These are phyloP conservation scores for Drosophila subsilvestris DNA, from an alignment of 2,888 invertebrate species.

Conservation along the genomic window DNA sequence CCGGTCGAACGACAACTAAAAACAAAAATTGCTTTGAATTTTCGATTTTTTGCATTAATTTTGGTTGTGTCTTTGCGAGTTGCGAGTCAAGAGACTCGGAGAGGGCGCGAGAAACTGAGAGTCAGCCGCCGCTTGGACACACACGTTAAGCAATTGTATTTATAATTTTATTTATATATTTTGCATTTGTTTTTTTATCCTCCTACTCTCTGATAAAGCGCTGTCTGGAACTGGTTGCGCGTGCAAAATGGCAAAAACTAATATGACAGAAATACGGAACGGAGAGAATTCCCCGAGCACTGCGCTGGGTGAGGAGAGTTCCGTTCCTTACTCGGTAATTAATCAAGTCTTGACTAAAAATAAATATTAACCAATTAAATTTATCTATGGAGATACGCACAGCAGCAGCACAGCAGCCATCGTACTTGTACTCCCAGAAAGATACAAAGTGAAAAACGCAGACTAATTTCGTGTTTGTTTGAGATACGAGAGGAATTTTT, in stretches of 20 bases:
- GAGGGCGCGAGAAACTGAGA: slow-evolving; percentile 34
- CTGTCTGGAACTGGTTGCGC: slow-evolving; percentile 45
- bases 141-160: slow-evolving; percentile 46
- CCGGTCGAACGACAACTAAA: slow-evolving; percentile 53
- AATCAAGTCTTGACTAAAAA: slow-evolving; percentile 76
- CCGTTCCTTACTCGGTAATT: slow-evolving; percentile 53
- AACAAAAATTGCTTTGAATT: slow-evolving; percentile 51
- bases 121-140: slow-evolving; percentile 36
- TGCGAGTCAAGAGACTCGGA: background rate
- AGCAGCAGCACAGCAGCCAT: slow-evolving; percentile 13
- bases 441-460: slow-evolving; percentile 22
- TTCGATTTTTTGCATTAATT: slow-evolving; percentile 46
- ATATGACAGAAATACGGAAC: slow-evolving; percentile 48
- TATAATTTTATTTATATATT: slow-evolving; percentile 46
- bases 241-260: slow-evolving; percentile 75
- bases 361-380: slow-evolving; percentile 77
- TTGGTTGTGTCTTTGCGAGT: slow-evolving; percentile 5
- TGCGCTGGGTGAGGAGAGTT: slow-evolving; percentile 8
- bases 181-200: slow-evolving; percentile 19
- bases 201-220: slow-evolving; percentile 27
- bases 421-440: background rate
- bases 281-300: slow-evolving; percentile 3
- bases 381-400: slow-evolving; percentile 44
- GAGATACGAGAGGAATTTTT: slow-evolving; percentile 17
- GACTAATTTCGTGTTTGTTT: slow-evolving; percentile 11